phyloP scores from a whole-genome alignment of 2,113 vertebrate genomes.

The Corythaeola cristata region DNA sequence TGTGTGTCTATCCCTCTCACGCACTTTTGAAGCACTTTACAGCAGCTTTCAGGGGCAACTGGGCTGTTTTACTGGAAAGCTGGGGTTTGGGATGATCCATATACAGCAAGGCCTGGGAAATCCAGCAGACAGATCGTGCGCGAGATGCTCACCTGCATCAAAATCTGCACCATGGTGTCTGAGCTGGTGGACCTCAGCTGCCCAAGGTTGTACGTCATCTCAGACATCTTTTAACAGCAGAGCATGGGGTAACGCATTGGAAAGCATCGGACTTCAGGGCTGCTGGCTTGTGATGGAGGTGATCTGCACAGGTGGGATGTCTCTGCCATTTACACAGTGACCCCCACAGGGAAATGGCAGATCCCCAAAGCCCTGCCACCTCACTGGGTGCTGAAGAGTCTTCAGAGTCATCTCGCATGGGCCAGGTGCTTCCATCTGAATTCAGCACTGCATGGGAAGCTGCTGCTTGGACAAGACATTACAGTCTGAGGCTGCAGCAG shows the following conservation, averaged over 20 bases:
- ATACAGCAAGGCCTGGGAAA: background rate
- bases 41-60: background rate
- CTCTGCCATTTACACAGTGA: background rate
- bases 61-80: background rate
- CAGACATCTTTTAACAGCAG: background rate
- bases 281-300: background rate
- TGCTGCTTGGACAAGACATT: background rate
- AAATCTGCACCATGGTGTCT: background rate
- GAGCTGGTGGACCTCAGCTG: background rate
- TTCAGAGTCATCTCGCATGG: background rate
- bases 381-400: background rate
- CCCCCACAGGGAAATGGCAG: background rate
- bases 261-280: background rate
- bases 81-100: background rate
- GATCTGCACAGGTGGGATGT: background rate
- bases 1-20: background rate
- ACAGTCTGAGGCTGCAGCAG: background rate
- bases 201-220: rapidly evolving
- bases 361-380: background rate
- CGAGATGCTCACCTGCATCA: background rate
- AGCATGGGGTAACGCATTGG: background rate
- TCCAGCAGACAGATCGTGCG: background rate
- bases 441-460: background rate
- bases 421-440: background rate
- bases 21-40: background rate